Evolutionary conservation across 1,140 invertebrate genomes (phyloP).

Genomic region (Lithobius niger): DNA sequence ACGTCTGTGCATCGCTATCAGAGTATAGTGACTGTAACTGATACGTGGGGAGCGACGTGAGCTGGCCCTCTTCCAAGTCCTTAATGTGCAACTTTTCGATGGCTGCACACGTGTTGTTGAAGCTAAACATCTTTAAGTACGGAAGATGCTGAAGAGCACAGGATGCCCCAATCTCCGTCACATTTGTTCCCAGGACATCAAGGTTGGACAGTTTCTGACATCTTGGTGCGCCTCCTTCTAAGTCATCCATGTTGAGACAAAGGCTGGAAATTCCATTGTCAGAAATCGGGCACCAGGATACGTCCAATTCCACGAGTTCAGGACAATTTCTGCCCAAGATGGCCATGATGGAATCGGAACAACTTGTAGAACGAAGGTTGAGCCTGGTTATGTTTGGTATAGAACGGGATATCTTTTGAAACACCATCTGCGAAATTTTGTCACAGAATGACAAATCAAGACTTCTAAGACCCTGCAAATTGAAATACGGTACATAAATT

Average conservation of each 20-base stretch:
- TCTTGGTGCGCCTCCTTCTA: not conserved
- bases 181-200: not conserved
- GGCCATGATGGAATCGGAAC: not conserved
- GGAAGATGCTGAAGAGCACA: not conserved
- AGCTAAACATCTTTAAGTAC: not conserved
- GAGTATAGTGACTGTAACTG: not conserved
- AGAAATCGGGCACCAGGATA: conserved; percentile 4
- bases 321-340: not conserved
- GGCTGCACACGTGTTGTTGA: not conserved
- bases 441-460: not conserved
- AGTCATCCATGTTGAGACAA: conserved; percentile 2
- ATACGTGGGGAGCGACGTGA: not conserved
- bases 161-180: not conserved
- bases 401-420: not conserved
- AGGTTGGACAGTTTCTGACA: not conserved
- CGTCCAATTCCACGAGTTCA: not conserved
- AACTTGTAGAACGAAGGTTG: not conserved
- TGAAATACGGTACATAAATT: no score
- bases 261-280: not conserved
- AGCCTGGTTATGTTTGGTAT: not conserved
- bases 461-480: not conserved
- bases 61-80: not conserved
- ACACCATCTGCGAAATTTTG: not conserved
- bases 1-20: not conserved
- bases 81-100: not conserved